These are phyloP conservation scores for Goniozus legneri DNA, from an alignment of 1,140 invertebrate species.

Conservation along the genomic window DNA sequence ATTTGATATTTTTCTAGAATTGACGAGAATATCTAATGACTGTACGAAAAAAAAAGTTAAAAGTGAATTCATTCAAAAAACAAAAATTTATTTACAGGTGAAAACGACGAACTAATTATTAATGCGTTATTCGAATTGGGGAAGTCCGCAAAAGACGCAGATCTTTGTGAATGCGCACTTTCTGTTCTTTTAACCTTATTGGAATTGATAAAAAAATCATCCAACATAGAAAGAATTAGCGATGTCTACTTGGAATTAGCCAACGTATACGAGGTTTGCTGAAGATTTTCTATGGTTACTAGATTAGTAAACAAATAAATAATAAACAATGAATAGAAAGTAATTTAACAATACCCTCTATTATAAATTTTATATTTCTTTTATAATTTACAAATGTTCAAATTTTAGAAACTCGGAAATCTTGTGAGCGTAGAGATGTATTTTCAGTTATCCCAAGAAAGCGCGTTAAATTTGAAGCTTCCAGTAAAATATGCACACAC, in stretches of 20 bases:
- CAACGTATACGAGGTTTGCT: constrained; percentile 29
- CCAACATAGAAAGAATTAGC: constrained; percentile 25
- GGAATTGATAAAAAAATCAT: constrained; percentile 17
- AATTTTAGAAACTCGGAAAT: constrained; percentile 21
- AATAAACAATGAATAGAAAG: background rate
- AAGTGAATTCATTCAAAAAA: too few relatives aligned
- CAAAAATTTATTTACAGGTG: too few relatives aligned
- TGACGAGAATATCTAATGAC: too few relatives aligned
- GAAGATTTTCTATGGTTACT: too few relatives aligned
- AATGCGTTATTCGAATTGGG: constrained; percentile 28
- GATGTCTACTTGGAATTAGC: constrained; percentile 28
- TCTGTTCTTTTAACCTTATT: too few relatives aligned
- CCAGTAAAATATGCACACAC: constrained; percentile 28
- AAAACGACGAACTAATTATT: constrained; percentile 15
- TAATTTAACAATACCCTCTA: too few relatives aligned
- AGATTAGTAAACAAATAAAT: too few relatives aligned
- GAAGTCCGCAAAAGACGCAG: too few relatives aligned
- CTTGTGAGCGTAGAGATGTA: constrained; percentile 22
- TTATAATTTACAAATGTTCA: too few relatives aligned
- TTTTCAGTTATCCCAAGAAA: constrained; percentile 16
- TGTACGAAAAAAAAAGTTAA: too few relatives aligned
- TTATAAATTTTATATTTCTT: background rate
- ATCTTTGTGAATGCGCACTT: too few relatives aligned
- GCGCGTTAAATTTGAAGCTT: constrained; percentile 21
- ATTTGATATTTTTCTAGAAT: too few relatives aligned